Evolutionary conservation across 2,888 invertebrate species (phyloP), one percentile per base, ranked within the genome.

Genomic region (Folsomia candida): DNA sequence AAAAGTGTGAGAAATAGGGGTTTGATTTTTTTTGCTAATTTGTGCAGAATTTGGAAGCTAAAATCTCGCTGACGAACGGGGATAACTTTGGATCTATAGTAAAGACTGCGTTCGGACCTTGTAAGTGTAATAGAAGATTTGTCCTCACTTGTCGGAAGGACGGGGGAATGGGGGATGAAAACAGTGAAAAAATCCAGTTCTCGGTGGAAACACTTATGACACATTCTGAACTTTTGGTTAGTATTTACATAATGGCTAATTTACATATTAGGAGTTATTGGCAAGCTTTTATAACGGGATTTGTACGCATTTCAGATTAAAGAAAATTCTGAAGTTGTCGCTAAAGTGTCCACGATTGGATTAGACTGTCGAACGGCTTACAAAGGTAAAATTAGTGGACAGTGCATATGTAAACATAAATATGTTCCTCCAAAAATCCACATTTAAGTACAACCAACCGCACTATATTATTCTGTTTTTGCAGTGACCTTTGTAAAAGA

Each of bases 41-140:
- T 57, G 57, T n/a, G 57, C 63, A 74, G 74, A 74, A 69, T 67
- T 70, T 70, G 11, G 76, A 73, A 67, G 74, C 73, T 58, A 76
- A 74, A 60, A 61, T 76, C 47, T 51, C 65, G 64, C 68, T 74
- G 63, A 69, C 74, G 68, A 64, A 67, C 27, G 76, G 74, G 61
- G 69, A 67, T 29, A 69, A 66, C 47, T 76, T 76, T 62, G 76
- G 74, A 66, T 71, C 67, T 51, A 74, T 76, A 67, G 69, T 71
- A 58, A 76, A 76, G 68, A 76, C 76, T 58, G 74, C 72, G 61
- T 72, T 68, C 71, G 76, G 76, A 68, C 69, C 72, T 70, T 76
- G 71, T 61, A 73, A 74, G 61, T 76, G 74, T 68, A 68, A 72
- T 70, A 72, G 74, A 67, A 76, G 68, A 69, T 76, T 73, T 62